Percentiles rank a stretch among this genome's conserved stretches.
phyloP scores from a whole-genome alignment of 2,888 invertebrate genomes.

The Trichogramma dendrolimi region DNA sequence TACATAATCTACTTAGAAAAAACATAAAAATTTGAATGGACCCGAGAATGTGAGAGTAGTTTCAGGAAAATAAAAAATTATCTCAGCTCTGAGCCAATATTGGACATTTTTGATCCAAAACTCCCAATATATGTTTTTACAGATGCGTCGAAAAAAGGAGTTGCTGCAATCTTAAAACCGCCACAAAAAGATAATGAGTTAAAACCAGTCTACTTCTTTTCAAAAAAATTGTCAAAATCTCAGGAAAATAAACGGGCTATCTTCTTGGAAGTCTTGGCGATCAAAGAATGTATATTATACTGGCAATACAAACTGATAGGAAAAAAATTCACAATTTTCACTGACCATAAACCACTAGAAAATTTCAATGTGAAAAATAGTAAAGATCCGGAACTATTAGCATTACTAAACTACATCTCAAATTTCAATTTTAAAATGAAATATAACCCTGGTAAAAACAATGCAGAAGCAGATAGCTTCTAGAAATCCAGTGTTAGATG shows the following conservation, averaged over 20 bases:
- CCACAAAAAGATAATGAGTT: conserved; percentile 24
- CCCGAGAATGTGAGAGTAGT: conserved; percentile 30
- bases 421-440: conserved; percentile 34
- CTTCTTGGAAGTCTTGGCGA: conserved; percentile 34
- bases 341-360: conserved; percentile 33
- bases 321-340: conserved; percentile 18
- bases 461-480: conserved; percentile 32
- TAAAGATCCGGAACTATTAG: conserved; percentile 35
- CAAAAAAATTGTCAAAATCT: conserved; percentile 27
- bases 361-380: conserved; percentile 33
- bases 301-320: conserved; percentile 33
- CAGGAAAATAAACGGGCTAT: conserved; percentile 29
- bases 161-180: conserved; percentile 35
- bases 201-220: conserved; percentile 30
- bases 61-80: conserved; percentile 29
- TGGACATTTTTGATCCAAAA: conserved; percentile 35
- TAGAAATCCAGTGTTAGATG: conserved; percentile 33
- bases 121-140: conserved; percentile 35
- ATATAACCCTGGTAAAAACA: conserved; percentile 32
- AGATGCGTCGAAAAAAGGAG: conserved; percentile 34
- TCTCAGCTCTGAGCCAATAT: conserved; percentile 33
- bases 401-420: conserved; percentile 32
- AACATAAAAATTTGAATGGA: conserved; percentile 29
- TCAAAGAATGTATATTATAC: conserved; percentile 33
- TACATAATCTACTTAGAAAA: conserved; percentile 31